Evolutionary conservation across 2,797 vertebrate species (phyloP), one percentile per base, ranked within the genome.

Genomic region (Percopsis omiscomaycus): DNA sequence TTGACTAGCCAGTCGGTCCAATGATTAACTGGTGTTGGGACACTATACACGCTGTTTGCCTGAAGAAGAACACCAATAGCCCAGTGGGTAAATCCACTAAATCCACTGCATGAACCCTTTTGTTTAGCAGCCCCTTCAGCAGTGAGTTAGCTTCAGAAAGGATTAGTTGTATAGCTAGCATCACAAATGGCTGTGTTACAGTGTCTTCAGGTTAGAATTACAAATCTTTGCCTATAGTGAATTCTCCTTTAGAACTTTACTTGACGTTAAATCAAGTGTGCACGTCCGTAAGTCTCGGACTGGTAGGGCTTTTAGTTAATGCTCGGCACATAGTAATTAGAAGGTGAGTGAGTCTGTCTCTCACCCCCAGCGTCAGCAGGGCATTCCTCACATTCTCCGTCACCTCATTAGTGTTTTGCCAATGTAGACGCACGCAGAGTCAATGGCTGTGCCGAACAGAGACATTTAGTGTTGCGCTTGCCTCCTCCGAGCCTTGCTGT

Each of bases 381-480:
- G 88, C 87, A 93, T 93, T 93, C 92, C 72, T 89, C 75, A 62
- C 89, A 92, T 93, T 92, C 91, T 89, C 86, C 60, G 79, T 82
- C 88, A 90, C 84, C 88, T 93, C 90, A 91, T 92, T 92, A 92
- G 88, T 8, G 37, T 42, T 42, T 42, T 84, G 81, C 82, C 64
- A 71, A 83, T 83, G 69, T 78, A 80, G 84, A 84, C 80, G 58
- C 53, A 85, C 53, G 69, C 55, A 75, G 81, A 84, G 84, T 68
- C 70, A 29, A 53, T 58, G 81, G 78, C 46, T 48, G 66, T 42
- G 37, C 37, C 37, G 37, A 42, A 27, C 49, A 62, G 76, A 68
- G 78, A 77, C 66, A 51, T 22, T 22, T 22, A 22, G 14, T 4
- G 4, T 27, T 53, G 12, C n/a, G 3, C 30, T 32, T 54, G 15